Conservation (phyloP, 2,888 invertebrate species). For the Halictus ligatus region DNA sequence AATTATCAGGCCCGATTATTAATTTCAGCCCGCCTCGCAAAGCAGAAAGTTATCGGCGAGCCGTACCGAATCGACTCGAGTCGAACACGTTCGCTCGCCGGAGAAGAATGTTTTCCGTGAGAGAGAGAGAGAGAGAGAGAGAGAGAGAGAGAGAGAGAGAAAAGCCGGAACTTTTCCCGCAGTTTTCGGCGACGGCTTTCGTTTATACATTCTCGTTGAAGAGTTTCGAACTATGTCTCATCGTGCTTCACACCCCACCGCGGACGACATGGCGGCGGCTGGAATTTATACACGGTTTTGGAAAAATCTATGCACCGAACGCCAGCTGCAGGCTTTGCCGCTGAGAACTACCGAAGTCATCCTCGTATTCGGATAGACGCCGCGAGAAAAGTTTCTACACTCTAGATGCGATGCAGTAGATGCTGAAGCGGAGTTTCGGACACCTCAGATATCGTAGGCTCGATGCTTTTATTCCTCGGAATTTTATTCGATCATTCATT, state of each 20-base stretch:
- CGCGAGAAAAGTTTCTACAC: not conserved
- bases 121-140: not conserved
- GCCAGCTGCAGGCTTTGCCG: not conserved
- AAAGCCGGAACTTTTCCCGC: not conserved
- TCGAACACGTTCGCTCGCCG: not conserved
- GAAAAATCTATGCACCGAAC: not conserved
- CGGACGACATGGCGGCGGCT: not conserved
- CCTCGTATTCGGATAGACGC: not conserved
- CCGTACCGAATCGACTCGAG: not conserved
- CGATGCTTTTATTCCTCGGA: not conserved
- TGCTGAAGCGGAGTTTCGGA: not conserved
- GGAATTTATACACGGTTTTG: slow-evolving; percentile 20
- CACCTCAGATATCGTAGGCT: not conserved
- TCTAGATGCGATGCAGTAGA: not conserved
- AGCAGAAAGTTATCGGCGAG: not conserved
- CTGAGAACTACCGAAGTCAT: not conserved
- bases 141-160: not conserved
- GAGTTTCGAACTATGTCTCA: not conserved
- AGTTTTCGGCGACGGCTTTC: not conserved
- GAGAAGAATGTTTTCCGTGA: not conserved
- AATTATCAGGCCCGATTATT: slow-evolving; percentile 43
- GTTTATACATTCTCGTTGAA: slow-evolving; percentile 8
- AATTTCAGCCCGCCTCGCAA: slow-evolving; percentile 15
- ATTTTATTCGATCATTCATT: not conserved
- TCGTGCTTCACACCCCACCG: slow-evolving; percentile 2